phyloP scores from a whole-genome alignment of 2,888 invertebrate genomes.

The Hofmannophila pseudospretella region DNA sequence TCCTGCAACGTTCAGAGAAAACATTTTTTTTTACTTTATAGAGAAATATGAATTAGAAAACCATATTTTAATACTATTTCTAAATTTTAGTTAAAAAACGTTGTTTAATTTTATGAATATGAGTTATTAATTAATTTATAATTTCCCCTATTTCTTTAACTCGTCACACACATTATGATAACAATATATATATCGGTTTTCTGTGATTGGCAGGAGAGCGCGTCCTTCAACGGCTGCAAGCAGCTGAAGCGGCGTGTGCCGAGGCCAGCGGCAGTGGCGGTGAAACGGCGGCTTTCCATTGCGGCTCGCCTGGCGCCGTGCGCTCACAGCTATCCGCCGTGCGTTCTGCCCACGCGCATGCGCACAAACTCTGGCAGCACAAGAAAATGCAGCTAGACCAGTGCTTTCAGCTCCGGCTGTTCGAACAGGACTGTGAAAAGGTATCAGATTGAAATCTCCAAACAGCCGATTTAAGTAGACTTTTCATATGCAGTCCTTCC shows the following conservation, averaged over 20 bases:
- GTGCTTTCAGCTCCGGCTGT: conserved; percentile 95
- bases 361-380: conserved; percentile 95
- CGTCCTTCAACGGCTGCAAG: conserved; percentile 79
- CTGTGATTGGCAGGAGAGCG: conserved; percentile 79
- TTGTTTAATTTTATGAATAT: too few relatives aligned
- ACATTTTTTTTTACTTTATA: too few relatives aligned
- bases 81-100: too few relatives aligned
- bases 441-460: conserved; percentile 52
- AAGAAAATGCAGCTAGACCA: conserved; percentile 97
- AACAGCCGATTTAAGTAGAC: too few relatives aligned
- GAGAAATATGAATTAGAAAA: too few relatives aligned
- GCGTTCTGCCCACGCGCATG: conserved; percentile 92
- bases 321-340: conserved; percentile 91
- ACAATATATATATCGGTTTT: too few relatives aligned
- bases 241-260: conserved; percentile 63
- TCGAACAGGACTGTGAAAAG: conserved; percentile 98
- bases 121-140: too few relatives aligned
- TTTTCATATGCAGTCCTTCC: too few relatives aligned
- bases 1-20: too few relatives aligned
- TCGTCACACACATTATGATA: too few relatives aligned
- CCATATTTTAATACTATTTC: too few relatives aligned
- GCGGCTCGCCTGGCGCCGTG: conserved; percentile 83
- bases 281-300: conserved; percentile 84
- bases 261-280: conserved; percentile 82
- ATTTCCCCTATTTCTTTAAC: too few relatives aligned